Evolutionary conservation across 2,113 vertebrate genomes (phyloP).

Genomic region (Nicator chloris): DNA sequence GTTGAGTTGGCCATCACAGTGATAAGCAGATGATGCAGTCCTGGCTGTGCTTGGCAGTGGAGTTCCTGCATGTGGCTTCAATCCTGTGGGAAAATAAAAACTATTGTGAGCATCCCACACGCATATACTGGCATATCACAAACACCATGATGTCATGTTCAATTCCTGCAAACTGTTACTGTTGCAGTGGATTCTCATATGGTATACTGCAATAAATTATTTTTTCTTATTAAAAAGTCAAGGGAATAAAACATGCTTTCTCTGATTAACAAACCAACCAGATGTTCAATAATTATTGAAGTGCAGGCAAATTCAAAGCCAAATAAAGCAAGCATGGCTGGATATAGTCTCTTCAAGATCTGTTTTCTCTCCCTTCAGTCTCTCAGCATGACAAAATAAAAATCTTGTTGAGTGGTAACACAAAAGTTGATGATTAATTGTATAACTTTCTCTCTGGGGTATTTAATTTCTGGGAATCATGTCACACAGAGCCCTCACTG

Average conservation of each 20-base stretch:
- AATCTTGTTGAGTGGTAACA: conserved; percentile 22
- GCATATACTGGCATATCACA: neutral
- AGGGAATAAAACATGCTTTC: neutral
- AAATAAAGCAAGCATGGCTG: conserved; percentile 38
- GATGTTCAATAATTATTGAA: conserved; percentile 35
- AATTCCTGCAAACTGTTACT: neutral
- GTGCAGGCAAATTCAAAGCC: neutral
- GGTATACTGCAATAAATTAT: neutral
- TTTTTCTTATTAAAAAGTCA: neutral
- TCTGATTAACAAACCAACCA: conserved; percentile 20
- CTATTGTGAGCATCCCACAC: neutral
- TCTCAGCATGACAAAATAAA: conserved; percentile 2
- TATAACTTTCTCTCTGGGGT: neutral
- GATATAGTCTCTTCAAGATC: neutral
- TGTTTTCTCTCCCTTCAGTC: neutral
- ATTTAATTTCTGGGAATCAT: neutral
- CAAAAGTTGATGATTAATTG: neutral
- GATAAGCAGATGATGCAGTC: neutral
- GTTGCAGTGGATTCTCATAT: neutral
- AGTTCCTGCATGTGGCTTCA: neutral
- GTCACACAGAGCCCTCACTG: neutral
- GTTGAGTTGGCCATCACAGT: accelerated
- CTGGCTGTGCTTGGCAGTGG: neutral
- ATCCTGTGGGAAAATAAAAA: neutral
- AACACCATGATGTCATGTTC: neutral